Evolutionary conservation across 2,797 vertebrate species (phyloP), one percentile per base, ranked within the genome.

Genomic region (Ciconia nigra): DNA sequence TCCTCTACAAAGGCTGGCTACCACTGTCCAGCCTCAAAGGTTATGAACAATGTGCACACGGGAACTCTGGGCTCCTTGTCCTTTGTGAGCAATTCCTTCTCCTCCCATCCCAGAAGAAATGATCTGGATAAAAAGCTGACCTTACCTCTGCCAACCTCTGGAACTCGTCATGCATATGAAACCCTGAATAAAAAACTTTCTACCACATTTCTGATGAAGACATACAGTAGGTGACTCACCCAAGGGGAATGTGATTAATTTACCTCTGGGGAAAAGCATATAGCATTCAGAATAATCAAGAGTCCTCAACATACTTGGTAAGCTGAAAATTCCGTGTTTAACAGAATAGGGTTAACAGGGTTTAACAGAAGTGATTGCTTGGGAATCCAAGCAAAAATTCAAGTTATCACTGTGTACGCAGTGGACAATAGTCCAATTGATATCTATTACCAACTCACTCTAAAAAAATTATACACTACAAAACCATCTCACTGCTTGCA

Each of bases 301-400:
- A 94, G 89, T 77, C 92, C 83, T 83, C 87, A 47, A 91, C 61
- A 41, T 33, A 58, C 76, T 33, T 41, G 55, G 51, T 24, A 74
- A 79, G 79, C 69, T 96, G 87, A 96, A 96, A 96, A 85, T 93
- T 79, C 89, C 44, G 2, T 83, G 54, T 83, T 62, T 82, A 92
- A 79, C 24, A 29, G 42, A 96, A 92, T 21, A 69, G 77, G 69
- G 73, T 93, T 90, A 83, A 61, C 15, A 69, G 57, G 89, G 58
- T 76, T 88, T 65, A 92, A 65, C 52, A 93, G 87, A 96, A 92
- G 72, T 2, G 41, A 72, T 13, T 97, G 83, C 97, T 96, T 94
- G 95, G 87, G 73, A 94, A 97, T 93, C 94, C 92, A 97, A 95
- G 97, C 93, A 72, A 90, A 92, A 90, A 91, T 96, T 95, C 95